These are phyloP conservation scores for Cephalopachus bancanus DNA, from an alignment of 2,797 vertebrate genomes.

Conservation along the genomic window DNA sequence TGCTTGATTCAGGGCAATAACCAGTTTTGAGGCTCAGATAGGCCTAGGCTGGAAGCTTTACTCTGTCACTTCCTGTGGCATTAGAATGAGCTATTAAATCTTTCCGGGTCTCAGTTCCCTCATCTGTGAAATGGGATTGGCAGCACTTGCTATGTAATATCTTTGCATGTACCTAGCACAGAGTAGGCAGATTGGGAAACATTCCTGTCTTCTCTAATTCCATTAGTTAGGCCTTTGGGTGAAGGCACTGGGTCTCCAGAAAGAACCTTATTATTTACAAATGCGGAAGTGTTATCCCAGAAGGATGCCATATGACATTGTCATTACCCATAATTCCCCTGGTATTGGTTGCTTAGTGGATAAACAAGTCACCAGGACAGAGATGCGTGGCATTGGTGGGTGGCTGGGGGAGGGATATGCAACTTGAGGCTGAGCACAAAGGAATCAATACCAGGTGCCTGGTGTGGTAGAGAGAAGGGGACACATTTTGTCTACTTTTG, in stretches of 20 bases:
- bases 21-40: background rate
- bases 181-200: background rate
- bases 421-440: background rate
- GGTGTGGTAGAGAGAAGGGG: background rate
- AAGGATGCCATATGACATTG: background rate
- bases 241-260: background rate
- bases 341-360: background rate
- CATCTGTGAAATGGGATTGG: background rate
- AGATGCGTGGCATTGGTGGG: background rate
- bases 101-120: background rate
- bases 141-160: background rate
- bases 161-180: background rate
- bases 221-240: background rate
- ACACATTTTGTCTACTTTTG: background rate
- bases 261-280: background rate
- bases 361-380: background rate
- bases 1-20: background rate
- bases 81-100: background rate
- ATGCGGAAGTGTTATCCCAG: background rate
- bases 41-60: background rate
- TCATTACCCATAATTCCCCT: background rate
- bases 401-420: accelerated
- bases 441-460: background rate
- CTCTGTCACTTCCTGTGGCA: background rate
- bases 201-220: background rate